These are phyloP conservation scores for Lathronympha strigana DNA, from an alignment of 2,888 invertebrate species.

Conservation along the genomic window DNA sequence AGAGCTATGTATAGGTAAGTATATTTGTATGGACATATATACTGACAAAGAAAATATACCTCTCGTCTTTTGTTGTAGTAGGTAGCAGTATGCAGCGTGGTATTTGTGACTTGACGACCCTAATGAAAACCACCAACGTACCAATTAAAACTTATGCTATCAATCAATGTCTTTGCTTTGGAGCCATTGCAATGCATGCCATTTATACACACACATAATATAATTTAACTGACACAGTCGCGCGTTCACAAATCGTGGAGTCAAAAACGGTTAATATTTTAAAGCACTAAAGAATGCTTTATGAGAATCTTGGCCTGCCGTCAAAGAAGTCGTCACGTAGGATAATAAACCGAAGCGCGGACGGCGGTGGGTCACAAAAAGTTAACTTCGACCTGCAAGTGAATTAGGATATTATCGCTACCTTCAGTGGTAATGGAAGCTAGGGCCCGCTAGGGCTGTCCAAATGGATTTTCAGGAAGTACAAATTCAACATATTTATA, in stretches of 20 bases:
- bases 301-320: constrained; percentile 39
- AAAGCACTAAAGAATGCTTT: constrained; percentile 19
- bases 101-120: constrained; percentile 14
- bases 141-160: not conserved
- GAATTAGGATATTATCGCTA: constrained; percentile 64
- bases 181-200: constrained; percentile 2
- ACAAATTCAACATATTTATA: no score
- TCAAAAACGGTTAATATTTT: constrained; percentile 24
- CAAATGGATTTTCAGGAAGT: constrained; percentile 18
- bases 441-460: constrained; percentile 10
- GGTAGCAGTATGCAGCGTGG: no score
- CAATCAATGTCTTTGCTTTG: not conserved
- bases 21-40: no score
- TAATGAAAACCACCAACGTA: not conserved
- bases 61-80: no score
- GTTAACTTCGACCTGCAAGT: constrained; percentile 62
- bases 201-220: not conserved
- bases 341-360: constrained; percentile 70
- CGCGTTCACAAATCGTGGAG: not conserved
- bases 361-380: constrained; percentile 67
- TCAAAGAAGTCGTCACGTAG: constrained; percentile 68
- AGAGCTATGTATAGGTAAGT: no score
- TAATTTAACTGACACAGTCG: constrained; percentile 13
- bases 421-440: constrained; percentile 1
- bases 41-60: no score